Base-by-base conservation (phyloP, 2,113 vertebrate genomes). In the Neofelis nebulosa region DNA sequence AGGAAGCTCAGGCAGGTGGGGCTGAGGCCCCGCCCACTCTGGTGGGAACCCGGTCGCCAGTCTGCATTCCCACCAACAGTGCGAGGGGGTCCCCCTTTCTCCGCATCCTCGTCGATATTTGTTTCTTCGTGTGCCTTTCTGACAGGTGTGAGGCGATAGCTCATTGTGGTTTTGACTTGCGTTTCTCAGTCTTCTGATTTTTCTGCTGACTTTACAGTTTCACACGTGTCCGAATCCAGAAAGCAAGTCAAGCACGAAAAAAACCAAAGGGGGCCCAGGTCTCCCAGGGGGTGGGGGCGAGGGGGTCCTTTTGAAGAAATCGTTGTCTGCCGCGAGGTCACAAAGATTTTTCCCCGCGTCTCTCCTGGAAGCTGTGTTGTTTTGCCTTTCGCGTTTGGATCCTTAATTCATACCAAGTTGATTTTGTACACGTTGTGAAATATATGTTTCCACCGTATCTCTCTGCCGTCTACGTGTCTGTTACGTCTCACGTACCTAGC, bases 91-190 rank as follows among this genome's bases (percentile, higher is more conserved):
- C 27, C 41, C 41, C 8, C 15, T 10, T 8, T 78, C 41, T 78
- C 27, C 7, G 2, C 0, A 9, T 15, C 14, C 74, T 48, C 7
- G 7, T 41, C 41, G 0, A 48, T 7, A 18, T 7, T 41, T 9
- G 41, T 29, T 76, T 45, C 14, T 25, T 4, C 41, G 13, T 9
- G 2, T 1, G 41, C 41, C 15, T 0, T 78, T 16, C 41, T 4
- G 14, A 48, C 41, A 31, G 41, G 74, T 1, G 41, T 4, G 14
- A 48, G 74, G 27, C 16, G 41, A 7, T 8, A 3, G 15, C 27
- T 78, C 74, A 16, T 18, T 78, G 74, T 31, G 27, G 69, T 23
- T 18, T 4, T 1, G 27, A 48, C 18, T 48, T 78, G 27, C 27
- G 9, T 78, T 78, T 18, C 41, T 16, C 27, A 8, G 4, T 48